Base-by-base conservation (phyloP, 2,888 invertebrate species). In the Brenthis ino region DNA sequence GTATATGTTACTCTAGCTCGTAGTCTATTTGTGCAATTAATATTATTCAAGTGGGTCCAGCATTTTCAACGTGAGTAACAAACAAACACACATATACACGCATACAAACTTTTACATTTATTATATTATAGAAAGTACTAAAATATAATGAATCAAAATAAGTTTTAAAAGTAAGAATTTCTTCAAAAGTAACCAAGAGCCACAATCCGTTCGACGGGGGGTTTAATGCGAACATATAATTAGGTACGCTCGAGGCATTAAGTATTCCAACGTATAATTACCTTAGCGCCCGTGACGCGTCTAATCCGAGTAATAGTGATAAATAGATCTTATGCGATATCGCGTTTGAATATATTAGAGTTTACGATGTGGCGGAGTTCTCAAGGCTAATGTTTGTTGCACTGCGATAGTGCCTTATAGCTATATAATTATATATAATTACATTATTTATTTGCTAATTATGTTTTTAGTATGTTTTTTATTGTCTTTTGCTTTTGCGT, bases 221-320 rank as follows among this genome's bases (percentile, higher is more conserved):
- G 61, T 63, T 61, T 37, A 57, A 67, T 63, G 67, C 51, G 56
- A 67, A 67, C 66, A 57, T 83, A 83, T 85, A 86, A 85, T 88
- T 85, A 88, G 84, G 80, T 80, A 77, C 77, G 76, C 75, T 75
- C 74, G 72, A 72, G 75, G 80, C 86, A 89, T 89, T 88, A 87
- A 88, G 82, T 89, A 88, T 89, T 85, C 86, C 80, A 77, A 74
- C 83, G 79, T 81, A 84, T 89, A 89, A 91, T 90, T 88, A 89
- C 83, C 80, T 83, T 78, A 80, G 81, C 80, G 80, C 83, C 85
- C 80, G 84, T 86, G 89, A 88, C 89, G 87, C 82, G 82, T 77
- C 82, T 89, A 87, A 89, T 87, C 86, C 86, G 77, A 81, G 84
- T 90, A 90, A 91, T 89, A 85, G 85, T 88, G 89, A 91, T 90